Evolutionary conservation across 2,113 vertebrate species (phyloP), one percentile per base, ranked within the genome.

Genomic region (Raja brachyura): DNA sequence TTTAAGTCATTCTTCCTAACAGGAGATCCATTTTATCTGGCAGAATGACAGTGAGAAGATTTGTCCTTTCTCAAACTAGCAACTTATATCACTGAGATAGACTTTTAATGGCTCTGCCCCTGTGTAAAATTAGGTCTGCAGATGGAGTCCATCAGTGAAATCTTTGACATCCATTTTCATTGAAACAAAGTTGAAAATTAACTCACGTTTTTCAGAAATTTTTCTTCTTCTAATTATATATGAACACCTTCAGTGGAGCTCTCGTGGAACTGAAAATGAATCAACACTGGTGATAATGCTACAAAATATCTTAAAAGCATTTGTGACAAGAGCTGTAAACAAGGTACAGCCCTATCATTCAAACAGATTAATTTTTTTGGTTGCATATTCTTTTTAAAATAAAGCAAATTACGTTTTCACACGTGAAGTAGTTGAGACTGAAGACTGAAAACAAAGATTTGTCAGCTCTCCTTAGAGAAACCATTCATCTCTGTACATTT

Each of bases 401-500:
- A 74, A 92, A 92, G 33, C 14, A 54, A 48, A 11, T 90, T 90
- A 63, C 33, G n/a, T 73, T 39, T 92, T 28, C 14, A 6, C 7
- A 68, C 13, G 31, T 74, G 83, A 73, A 92, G 9, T 92, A 74
- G 39, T 11, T 25, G 10, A 10, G 25, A 20, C 0, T 28, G 14
- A 73, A 48, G 33, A 54, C 20, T 28, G 66, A 92, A 73, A 48
- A 92, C 48, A 48, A 92, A 54, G 22, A 48, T 63, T 86, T 74
- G 90, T 92, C 88, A 92, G 39, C 10, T 54, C 48, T 92, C 20
- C 68, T 92, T 33, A 11, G 68, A 92, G 33, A 74, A 92, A 73
- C 22, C 90, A 73, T 92, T 92, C 68, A 10, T 92, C 66, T 92
- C 68, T 48, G 90, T 74, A 73, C 59, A 39, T 92, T 90, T 63